Conservation (phyloP, 53 echinoderm and acorn worm species). For the Zoroaster sp. region DNA sequence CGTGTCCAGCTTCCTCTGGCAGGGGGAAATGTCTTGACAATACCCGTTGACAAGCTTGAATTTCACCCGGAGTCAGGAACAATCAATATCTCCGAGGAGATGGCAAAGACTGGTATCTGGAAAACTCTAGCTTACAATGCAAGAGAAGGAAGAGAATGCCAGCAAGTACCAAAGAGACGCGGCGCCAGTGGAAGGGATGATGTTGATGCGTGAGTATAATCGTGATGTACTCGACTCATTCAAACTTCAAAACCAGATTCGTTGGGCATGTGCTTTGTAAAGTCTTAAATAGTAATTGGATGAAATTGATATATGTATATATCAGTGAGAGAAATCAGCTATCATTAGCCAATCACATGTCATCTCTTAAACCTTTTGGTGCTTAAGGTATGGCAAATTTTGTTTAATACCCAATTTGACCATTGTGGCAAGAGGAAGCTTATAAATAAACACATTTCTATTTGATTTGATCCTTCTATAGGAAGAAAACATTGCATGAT, state of each 20-base stretch:
- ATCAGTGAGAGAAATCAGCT: no score
- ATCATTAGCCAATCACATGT: no score
- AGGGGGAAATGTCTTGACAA: slow-evolving; percentile 89
- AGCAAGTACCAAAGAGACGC: neutral
- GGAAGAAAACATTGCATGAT: slow-evolving; percentile 18
- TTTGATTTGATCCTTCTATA: neutral
- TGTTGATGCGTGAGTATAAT: slow-evolving; percentile 25
- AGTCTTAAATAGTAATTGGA: no score
- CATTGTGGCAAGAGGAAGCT: no score
- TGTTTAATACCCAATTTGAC: no score
- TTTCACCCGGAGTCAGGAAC: slow-evolving; percentile 78
- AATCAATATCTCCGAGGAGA: slow-evolving; percentile 94
- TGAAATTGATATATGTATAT: no score
- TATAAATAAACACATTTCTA: neutral
- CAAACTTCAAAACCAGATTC: no score
- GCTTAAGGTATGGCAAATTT: no score
- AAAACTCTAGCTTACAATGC: slow-evolving; percentile 41
- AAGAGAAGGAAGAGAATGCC: neutral
- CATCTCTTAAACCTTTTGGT: no score
- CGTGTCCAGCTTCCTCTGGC: slow-evolving; percentile 89
- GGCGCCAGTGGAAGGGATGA: slow-evolving; percentile 37
- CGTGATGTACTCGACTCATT: no score
- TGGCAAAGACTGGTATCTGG: slow-evolving; percentile 84
- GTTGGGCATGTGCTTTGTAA: no score
- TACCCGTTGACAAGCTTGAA: slow-evolving; percentile 90